Conservation (phyloP, 2,797 vertebrate species). For the Arnoldichthys spilopterus region DNA sequence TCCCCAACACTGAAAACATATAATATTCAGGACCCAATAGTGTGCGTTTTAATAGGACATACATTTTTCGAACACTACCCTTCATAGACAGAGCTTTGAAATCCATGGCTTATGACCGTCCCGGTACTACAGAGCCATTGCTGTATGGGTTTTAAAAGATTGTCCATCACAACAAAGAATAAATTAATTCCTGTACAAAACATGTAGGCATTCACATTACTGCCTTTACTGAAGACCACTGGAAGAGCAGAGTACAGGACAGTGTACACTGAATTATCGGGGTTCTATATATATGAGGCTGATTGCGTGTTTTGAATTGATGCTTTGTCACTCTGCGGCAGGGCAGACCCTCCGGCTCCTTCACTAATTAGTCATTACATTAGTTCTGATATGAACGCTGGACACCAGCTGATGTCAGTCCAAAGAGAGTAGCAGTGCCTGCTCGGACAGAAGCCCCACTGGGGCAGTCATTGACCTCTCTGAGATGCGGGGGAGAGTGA, state of each 20-base stretch:
- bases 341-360: constrained; percentile 18
- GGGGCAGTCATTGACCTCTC: constrained; percentile 51
- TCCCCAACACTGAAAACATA: too few relatives aligned
- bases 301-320: background rate
- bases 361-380: constrained; percentile 55
- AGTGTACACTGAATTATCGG: background rate
- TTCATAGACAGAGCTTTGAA: too few relatives aligned
- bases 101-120: too few relatives aligned
- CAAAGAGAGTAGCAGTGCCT: constrained; percentile 23
- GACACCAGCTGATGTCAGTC: constrained; percentile 58
- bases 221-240: too few relatives aligned
- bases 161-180: too few relatives aligned
- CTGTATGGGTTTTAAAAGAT: too few relatives aligned
- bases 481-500: constrained; percentile 50
- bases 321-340: constrained; percentile 16
- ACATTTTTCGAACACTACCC: too few relatives aligned
- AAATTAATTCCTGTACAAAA: too few relatives aligned
- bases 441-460: constrained; percentile 35
- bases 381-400: constrained; percentile 46
- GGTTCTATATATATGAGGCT: background rate
- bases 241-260: background rate
- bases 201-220: too few relatives aligned
- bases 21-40: too few relatives aligned
- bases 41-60: too few relatives aligned
- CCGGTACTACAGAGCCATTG: too few relatives aligned